Conservation (phyloP, 2,113 vertebrate species). For the Urocitellus parryii region DNA sequence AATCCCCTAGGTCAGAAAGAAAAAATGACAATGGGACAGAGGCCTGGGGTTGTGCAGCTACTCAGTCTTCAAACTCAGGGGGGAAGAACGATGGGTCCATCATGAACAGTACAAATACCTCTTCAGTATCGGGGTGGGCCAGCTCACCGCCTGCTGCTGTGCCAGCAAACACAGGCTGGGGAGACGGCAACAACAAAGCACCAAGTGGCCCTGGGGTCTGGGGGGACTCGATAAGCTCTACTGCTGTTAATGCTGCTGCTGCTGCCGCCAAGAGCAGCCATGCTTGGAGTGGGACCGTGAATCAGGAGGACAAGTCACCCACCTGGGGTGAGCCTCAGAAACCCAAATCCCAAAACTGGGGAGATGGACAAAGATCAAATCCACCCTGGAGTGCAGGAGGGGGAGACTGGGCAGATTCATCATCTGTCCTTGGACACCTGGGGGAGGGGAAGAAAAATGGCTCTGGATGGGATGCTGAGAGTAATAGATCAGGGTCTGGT, state of each 20-base stretch:
- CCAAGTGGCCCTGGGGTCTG: slow-evolving; percentile 93
- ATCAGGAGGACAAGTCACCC: slow-evolving; percentile 94
- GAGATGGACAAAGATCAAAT: slow-evolving; percentile 93
- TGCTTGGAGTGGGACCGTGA: slow-evolving; percentile 92
- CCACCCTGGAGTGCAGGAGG: slow-evolving; percentile 92
- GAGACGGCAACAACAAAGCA: slow-evolving; percentile 90
- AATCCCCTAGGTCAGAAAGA: slow-evolving; percentile 91
- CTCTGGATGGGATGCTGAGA: slow-evolving; percentile 93
- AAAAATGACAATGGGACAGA: slow-evolving; percentile 94
- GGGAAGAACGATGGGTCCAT: slow-evolving; percentile 93
- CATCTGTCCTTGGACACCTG: slow-evolving; percentile 88
- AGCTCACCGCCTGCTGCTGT: slow-evolving; percentile 88
- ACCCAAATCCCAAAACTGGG: slow-evolving; percentile 93
- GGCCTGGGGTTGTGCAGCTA: slow-evolving; percentile 91
- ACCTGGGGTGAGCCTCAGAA: slow-evolving; percentile 94
- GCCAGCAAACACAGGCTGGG: slow-evolving; percentile 93
- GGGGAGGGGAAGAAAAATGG: slow-evolving; percentile 93
- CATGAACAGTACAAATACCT: slow-evolving; percentile 92
- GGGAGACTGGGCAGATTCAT: slow-evolving; percentile 89
- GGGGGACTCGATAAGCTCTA: slow-evolving; percentile 92
- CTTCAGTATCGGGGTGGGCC: slow-evolving; percentile 94
- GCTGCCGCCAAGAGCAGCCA: slow-evolving; percentile 94
- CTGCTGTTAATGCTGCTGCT: slow-evolving; percentile 89
- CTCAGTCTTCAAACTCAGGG: slow-evolving; percentile 93
- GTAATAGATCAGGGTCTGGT: slow-evolving; percentile 85